Evolutionary conservation across 2,888 invertebrate species (phyloP).

Genomic region (Chloroclysta siterata): DNA sequence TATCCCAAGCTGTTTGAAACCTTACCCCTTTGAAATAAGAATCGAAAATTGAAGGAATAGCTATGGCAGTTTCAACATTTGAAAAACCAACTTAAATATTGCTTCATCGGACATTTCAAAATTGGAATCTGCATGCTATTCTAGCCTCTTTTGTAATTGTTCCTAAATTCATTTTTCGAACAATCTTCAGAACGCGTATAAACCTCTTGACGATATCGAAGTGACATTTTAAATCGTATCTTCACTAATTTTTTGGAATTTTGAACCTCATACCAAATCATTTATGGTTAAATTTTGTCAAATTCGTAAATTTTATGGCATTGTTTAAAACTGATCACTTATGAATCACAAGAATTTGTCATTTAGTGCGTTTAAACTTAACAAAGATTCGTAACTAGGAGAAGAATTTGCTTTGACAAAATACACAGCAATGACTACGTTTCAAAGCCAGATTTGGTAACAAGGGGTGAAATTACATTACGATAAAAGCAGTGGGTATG

Average conservation of each 20-base stretch:
- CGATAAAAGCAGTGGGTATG: constrained; percentile 69
- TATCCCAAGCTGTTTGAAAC: constrained; percentile 41
- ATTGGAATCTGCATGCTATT: constrained; percentile 45
- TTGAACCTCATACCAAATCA: constrained; percentile 6
- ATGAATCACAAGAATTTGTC: constrained; percentile 56
- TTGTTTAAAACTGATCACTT: constrained; percentile 58
- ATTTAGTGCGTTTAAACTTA: too few relatives aligned
- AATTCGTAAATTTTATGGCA: constrained; percentile 44
- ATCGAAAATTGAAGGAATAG: constrained; percentile 35
- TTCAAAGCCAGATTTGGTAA: constrained; percentile 78
- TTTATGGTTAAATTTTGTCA: constrained; percentile 37
- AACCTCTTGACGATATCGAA: constrained; percentile 55
- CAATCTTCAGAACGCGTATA: constrained; percentile 44
- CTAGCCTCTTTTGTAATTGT: constrained; percentile 45
- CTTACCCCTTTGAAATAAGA: constrained; percentile 31
- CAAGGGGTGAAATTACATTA: constrained; percentile 80
- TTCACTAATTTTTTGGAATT: constrained; percentile 27
- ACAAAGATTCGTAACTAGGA: too few relatives aligned
- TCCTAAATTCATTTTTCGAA: constrained; percentile 49
- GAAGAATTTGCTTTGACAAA: constrained; percentile 67
- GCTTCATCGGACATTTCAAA: constrained; percentile 73
- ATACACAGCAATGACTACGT: constrained; percentile 76
- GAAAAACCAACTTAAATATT: constrained; percentile 50
- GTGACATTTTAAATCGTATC: constrained; percentile 61
- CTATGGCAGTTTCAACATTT: constrained; percentile 45